Conservation (phyloP, 2,113 vertebrate species). For the Podarcis raffonei region DNA sequence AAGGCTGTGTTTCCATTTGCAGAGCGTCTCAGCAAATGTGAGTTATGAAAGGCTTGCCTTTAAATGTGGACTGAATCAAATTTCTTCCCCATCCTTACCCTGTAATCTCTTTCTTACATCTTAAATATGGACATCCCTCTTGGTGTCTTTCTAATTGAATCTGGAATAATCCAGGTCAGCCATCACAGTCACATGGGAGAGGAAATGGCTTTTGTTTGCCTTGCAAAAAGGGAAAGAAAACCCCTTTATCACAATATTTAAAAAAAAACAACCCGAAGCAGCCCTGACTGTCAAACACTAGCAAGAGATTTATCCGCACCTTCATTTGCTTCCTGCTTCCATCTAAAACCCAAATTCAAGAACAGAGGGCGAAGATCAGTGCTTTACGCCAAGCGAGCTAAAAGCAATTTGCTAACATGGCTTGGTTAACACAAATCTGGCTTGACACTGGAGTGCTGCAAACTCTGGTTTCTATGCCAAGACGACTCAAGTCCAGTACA, state of each 20-base stretch:
- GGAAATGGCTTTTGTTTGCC: background rate
- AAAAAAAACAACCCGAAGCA: background rate
- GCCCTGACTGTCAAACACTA: background rate
- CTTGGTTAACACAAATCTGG: background rate
- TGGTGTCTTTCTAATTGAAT: constrained; percentile 29
- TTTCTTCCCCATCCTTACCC: no score
- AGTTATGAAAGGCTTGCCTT: no score
- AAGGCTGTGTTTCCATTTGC: no score
- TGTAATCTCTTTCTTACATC: no score
- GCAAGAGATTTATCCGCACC: background rate
- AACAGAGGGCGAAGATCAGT: background rate
- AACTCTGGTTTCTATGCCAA: background rate
- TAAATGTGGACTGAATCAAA: no score
- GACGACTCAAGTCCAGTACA: background rate
- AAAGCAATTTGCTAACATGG: background rate
- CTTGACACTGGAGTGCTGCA: background rate
- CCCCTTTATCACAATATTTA: background rate
- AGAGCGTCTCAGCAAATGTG: no score
- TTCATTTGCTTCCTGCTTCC: background rate
- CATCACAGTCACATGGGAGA: background rate
- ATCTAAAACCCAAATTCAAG: background rate
- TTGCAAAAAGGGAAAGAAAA: background rate
- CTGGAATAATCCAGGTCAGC: background rate
- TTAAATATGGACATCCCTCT: no score
- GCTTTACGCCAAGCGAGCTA: background rate